Evolutionary conservation across 2,113 vertebrate genomes (phyloP).

Genomic region (Scartelaos histophorus): DNA sequence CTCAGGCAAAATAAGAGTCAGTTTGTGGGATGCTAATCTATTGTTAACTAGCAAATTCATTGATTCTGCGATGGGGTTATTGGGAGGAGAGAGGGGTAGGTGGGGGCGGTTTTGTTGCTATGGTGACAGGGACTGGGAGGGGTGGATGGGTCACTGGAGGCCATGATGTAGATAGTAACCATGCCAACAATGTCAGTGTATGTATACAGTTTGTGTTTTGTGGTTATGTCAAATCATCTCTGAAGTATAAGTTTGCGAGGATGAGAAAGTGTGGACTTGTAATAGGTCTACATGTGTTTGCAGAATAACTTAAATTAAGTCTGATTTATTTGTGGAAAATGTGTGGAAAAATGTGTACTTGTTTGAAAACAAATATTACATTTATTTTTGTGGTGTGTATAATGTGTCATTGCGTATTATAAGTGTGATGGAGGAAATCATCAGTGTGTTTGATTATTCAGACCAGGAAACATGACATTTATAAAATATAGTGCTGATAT

Average conservation of each 20-base stretch:
- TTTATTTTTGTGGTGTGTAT: conserved; percentile 35
- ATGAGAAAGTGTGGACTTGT: background rate
- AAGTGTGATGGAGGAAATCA: conserved; percentile 29
- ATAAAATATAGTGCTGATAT: background rate
- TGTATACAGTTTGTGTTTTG: conserved; percentile 53
- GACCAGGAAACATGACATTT: conserved; percentile 4
- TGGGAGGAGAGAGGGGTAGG: background rate
- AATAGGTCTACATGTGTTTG: background rate
- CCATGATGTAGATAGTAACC: conserved; percentile 59
- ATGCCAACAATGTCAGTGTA: conserved; percentile 52
- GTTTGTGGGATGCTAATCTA: conserved; percentile 19
- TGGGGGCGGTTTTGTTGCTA: conserved; percentile 32
- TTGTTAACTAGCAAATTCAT: conserved; percentile 35
- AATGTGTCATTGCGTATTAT: conserved; percentile 38
- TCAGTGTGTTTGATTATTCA: conserved; percentile 12
- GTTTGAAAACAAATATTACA: conserved; percentile 1
- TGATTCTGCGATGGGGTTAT: conserved; percentile 30
- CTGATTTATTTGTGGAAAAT: conserved; percentile 4
- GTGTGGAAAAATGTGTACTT: conserved; percentile 14
- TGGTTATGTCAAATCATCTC: conserved; percentile 37
- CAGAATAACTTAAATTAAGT: background rate
- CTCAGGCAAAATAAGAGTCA: conserved; percentile 37
- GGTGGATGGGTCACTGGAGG: conserved; percentile 32
- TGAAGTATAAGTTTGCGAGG: conserved; percentile 28
- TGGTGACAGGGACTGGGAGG: conserved; percentile 31